These are phyloP conservation scores for Varroa destructor DNA, from an alignment of 1,140 invertebrate species.

Conservation along the genomic window DNA sequence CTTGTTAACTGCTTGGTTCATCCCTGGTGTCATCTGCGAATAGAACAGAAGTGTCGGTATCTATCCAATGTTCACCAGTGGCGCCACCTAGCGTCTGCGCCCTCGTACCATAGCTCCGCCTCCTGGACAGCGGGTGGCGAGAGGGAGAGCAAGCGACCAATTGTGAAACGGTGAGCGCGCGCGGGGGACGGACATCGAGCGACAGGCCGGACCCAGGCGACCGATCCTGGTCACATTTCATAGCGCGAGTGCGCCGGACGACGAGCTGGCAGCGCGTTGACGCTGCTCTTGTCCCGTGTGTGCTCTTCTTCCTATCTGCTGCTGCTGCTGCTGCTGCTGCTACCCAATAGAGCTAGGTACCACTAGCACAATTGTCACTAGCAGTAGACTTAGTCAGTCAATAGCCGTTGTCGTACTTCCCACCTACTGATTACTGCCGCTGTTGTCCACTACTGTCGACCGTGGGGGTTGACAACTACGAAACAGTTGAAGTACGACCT, in stretches of 20 bases:
- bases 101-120: conserved; percentile 3
- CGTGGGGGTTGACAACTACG: too few species aligned
- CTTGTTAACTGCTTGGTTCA: too few species aligned
- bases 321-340: background rate
- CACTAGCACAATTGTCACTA: background rate
- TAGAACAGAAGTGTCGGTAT: too few species aligned
- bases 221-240: conserved; percentile 26
- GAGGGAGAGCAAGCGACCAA: conserved; percentile 28
- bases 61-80: background rate
- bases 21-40: too few species aligned
- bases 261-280: background rate
- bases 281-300: background rate
- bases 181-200: conserved; percentile 5
- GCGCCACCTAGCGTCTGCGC: conserved; percentile 26
- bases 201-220: background rate
- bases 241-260: background rate
- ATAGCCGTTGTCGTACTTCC: too few species aligned
- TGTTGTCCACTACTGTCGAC: too few species aligned
- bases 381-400: too few species aligned
- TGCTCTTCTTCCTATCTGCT: background rate
- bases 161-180: conserved; percentile 23
- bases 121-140: conserved; percentile 18
- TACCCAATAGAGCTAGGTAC: conserved; percentile 5
- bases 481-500: too few species aligned
- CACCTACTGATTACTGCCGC: too few species aligned